A percentile compares a stretch with the other conserved stretches of the same genome.
phyloP scores from a whole-genome alignment of 2,797 vertebrate genomes.

The Diceros bicornis region DNA sequence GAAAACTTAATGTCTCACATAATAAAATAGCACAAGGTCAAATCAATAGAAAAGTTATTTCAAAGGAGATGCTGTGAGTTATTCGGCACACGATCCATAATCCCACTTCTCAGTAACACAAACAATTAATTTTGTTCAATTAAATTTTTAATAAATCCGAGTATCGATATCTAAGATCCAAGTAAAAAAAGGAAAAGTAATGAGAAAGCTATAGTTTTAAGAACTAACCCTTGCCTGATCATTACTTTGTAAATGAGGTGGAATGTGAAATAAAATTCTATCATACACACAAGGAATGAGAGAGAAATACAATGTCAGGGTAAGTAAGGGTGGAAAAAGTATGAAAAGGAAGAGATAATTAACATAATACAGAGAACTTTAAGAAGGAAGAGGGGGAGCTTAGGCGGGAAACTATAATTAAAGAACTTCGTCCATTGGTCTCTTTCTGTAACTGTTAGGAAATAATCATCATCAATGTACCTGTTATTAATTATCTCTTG shows the following conservation, averaged over 20 bases:
- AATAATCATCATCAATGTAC: background rate
- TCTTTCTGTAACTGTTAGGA: background rate
- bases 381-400: background rate
- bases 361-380: background rate
- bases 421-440: background rate
- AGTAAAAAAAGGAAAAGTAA: background rate
- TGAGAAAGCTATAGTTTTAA: background rate
- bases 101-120: background rate
- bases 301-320: background rate
- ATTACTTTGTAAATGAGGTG: background rate
- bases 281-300: background rate
- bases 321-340: background rate
- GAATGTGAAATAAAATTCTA: background rate
- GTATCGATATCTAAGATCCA: background rate
- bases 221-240: background rate
- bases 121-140: constrained; percentile 4
- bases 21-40: constrained; percentile 55
- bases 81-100: background rate
- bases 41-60: constrained; percentile 56
- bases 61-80: background rate
- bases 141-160: constrained; percentile 24
- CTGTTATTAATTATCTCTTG: background rate
- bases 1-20: constrained; percentile 64
- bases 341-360: background rate
- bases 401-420: background rate